Conservation (phyloP, 2,113 vertebrate genomes). For the Hypanus sabinus region DNA sequence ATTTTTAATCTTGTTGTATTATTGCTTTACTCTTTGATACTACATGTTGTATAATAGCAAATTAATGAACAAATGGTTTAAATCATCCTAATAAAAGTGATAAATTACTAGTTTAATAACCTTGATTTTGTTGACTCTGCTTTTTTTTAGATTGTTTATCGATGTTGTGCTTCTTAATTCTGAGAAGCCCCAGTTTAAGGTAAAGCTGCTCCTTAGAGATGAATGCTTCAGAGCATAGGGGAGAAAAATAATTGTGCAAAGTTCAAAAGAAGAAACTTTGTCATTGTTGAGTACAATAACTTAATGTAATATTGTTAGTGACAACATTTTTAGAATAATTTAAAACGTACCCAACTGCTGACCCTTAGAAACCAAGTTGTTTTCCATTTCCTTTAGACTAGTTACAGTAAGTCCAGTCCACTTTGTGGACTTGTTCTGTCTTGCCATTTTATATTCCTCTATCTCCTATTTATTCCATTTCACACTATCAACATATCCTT, state of each 20-base stretch:
- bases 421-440: background rate
- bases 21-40: background rate
- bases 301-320: background rate
- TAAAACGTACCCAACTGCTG: background rate
- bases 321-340: background rate
- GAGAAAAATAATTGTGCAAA: background rate
- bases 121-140: background rate
- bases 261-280: background rate
- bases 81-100: background rate
- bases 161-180: constrained; percentile 76
- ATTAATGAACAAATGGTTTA: background rate
- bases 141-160: constrained; percentile 72
- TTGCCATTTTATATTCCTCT: too few relatives aligned
- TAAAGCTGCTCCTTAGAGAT: constrained; percentile 44
- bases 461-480: too few relatives aligned
- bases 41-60: background rate
- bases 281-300: background rate
- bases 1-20: background rate
- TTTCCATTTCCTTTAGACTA: background rate
- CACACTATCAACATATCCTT: too few relatives aligned
- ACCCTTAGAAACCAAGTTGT: background rate
- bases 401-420: background rate
- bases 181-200: constrained; percentile 91
- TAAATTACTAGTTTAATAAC: background rate
- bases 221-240: background rate